Percentiles rank a stretch among this genome's conserved stretches.
Evolutionary conservation across 2,888 invertebrate species (phyloP).

Genomic region (Ophonus ardosiacus): DNA sequence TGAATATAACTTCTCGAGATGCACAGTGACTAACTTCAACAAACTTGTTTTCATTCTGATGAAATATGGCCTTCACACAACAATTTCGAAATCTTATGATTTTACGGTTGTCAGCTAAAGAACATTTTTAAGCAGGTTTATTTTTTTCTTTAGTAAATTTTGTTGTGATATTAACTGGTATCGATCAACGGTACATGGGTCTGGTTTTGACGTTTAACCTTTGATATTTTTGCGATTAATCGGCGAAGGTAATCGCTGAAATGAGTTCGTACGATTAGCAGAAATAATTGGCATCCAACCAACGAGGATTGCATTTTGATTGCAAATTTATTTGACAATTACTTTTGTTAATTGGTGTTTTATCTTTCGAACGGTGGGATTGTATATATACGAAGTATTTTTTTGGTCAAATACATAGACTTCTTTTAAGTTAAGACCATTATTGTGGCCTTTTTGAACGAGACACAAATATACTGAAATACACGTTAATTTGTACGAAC

Average conservation of each 20-base stretch:
- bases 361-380: no score
- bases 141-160: neutral
- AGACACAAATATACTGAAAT: no score
- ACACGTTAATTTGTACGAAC: no score
- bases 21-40: neutral
- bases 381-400: no score
- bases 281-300: neutral
- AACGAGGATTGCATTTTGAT: neutral
- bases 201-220: neutral
- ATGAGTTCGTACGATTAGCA: neutral
- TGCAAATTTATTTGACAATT: neutral
- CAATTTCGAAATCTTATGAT: slow-evolving; percentile 12
- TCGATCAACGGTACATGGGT: neutral
- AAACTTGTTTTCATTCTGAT: slow-evolving; percentile 22
- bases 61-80: slow-evolving; percentile 14
- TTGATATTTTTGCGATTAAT: neutral
- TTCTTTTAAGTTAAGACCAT: no score
- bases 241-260: neutral
- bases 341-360: no score
- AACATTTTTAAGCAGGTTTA: neutral
- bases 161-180: neutral
- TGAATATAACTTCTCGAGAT: neutral
- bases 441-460: no score
- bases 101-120: slow-evolving; percentile 10
- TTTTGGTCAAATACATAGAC: no score